Evolutionary conservation across 2,113 vertebrate species (phyloP).

Genomic region (Marmota monax): DNA sequence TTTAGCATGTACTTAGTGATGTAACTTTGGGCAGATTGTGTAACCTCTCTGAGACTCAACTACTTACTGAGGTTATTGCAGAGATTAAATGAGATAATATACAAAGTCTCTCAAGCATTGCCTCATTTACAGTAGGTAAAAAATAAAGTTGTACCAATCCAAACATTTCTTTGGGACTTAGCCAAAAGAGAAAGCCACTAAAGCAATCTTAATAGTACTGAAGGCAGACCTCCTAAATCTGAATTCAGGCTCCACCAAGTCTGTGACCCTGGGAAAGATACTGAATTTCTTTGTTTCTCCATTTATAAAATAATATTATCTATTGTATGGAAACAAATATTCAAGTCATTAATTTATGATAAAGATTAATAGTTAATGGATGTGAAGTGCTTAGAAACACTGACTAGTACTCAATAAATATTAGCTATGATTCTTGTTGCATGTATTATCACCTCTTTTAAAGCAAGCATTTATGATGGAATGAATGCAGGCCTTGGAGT

Average conservation of each 20-base stretch:
- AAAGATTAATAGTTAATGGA: neutral
- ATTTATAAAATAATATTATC: constrained; percentile 44
- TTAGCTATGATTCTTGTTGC: neutral
- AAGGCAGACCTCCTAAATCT: neutral
- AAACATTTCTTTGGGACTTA: neutral
- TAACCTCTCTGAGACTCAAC: neutral
- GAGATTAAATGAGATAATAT: constrained; percentile 43
- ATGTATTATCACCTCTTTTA: neutral
- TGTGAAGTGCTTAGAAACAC: constrained; percentile 13
- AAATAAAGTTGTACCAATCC: constrained; percentile 33
- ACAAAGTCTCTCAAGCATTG: neutral
- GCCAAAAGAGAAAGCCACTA: neutral
- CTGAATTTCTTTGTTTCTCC: neutral
- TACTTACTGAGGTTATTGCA: neutral
- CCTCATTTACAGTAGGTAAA: neutral
- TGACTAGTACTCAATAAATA: neutral
- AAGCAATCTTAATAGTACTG: neutral
- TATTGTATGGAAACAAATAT: constrained; percentile 2
- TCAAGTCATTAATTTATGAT: constrained; percentile 3
- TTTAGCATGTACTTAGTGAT: neutral
- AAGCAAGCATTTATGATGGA: neutral
- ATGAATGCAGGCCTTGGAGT: neutral
- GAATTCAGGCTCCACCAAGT: neutral
- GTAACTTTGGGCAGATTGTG: neutral
- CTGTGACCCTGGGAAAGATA: constrained; percentile 14